Evolutionary conservation across 2,797 vertebrate species (phyloP).

Genomic region (Cichlasoma orientale): DNA sequence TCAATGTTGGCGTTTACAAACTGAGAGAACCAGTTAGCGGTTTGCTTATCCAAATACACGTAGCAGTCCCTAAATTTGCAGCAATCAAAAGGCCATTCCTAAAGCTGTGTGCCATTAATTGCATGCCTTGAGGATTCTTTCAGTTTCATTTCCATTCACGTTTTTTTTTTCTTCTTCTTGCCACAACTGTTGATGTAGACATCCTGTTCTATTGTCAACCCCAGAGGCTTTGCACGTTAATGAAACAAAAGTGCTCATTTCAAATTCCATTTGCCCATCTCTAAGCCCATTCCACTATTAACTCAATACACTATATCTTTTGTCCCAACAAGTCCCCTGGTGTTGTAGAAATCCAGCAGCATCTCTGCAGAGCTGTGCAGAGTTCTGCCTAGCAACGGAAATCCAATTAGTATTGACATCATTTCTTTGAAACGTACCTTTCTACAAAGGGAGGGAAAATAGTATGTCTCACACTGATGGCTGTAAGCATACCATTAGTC

Average conservation of each 20-base stretch:
- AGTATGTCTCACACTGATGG: slow-evolving; percentile 36
- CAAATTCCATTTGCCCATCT: slow-evolving; percentile 64
- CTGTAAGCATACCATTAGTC: slow-evolving; percentile 30
- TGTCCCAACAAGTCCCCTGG: slow-evolving; percentile 27
- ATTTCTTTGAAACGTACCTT: slow-evolving; percentile 38
- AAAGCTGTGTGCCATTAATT: slow-evolving; percentile 9
- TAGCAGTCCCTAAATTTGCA: slow-evolving; percentile 12
- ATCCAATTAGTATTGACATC: slow-evolving; percentile 60
- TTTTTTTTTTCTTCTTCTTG: not conserved
- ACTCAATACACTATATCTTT: slow-evolving; percentile 27
- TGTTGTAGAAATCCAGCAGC: slow-evolving; percentile 27
- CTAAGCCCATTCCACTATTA: slow-evolving; percentile 59
- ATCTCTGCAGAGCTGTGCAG: slow-evolving; percentile 24
- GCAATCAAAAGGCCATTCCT: slow-evolving; percentile 28
- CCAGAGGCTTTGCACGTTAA: slow-evolving; percentile 57
- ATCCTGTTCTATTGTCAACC: slow-evolving; percentile 25
- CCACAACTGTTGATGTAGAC: slow-evolving; percentile 29
- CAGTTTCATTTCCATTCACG: slow-evolving; percentile 38
- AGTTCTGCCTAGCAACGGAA: slow-evolving; percentile 19
- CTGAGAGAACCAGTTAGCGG: not conserved
- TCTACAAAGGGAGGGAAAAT: not conserved
- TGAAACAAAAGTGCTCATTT: slow-evolving; percentile 66
- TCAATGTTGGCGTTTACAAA: not conserved
- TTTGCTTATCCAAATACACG: slow-evolving; percentile 17
- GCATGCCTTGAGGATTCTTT: slow-evolving; percentile 17